These are phyloP conservation scores for Lycaon pictus DNA, from an alignment of 2,113 vertebrate species.

Conservation along the genomic window DNA sequence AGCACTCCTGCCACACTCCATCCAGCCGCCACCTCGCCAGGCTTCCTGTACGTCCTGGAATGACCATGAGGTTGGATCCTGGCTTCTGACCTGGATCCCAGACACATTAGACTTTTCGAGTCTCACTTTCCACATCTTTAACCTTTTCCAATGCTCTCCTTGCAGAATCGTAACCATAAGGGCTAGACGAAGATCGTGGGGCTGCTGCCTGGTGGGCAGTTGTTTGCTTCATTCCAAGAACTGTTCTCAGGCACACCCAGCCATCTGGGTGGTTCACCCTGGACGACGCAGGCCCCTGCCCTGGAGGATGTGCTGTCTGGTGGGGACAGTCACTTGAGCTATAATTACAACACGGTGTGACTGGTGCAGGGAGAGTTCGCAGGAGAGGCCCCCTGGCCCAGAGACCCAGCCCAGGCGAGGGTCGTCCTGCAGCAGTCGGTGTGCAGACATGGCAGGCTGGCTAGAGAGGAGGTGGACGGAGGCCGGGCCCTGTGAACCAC, in stretches of 20 bases:
- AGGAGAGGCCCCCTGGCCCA: not conserved
- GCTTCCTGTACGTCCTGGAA: not conserved
- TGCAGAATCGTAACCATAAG: fast-evolving
- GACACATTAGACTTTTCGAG: not conserved
- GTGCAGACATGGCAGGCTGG: not conserved
- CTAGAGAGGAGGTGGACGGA: not conserved
- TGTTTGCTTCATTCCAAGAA: not conserved
- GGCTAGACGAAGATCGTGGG: fast-evolving
- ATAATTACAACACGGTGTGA: not conserved
- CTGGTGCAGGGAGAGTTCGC: not conserved
- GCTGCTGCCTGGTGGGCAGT: fast-evolving
- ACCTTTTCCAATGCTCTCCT: not conserved
- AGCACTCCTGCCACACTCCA: too few species aligned
- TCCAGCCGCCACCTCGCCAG: too few species aligned
- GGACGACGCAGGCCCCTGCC: not conserved
- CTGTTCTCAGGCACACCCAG: fast-evolving
- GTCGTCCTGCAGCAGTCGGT: not conserved
- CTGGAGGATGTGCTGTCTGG: not conserved
- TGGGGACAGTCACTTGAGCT: not conserved
- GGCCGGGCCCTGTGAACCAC: not conserved
- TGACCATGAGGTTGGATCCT: not conserved
- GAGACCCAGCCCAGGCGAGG: not conserved
- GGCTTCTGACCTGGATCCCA: not conserved
- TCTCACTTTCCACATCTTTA: not conserved
- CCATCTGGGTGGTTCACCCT: fast-evolving